phyloP scores from a whole-genome alignment of 2,797 vertebrate genomes.

The Anisognathus igniventris region DNA sequence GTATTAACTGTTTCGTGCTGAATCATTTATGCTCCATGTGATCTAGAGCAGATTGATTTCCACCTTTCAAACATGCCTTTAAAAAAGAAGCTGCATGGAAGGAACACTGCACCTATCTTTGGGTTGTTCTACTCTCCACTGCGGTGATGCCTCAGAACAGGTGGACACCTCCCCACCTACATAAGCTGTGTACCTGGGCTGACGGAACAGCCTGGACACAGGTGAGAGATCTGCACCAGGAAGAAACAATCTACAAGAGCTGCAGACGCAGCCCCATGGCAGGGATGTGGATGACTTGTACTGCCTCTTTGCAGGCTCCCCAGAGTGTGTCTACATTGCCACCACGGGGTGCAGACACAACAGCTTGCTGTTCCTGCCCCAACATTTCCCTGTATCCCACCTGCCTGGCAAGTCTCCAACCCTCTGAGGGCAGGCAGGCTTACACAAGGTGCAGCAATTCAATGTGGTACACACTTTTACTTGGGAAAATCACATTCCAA shows the following conservation, averaged over 20 bases:
- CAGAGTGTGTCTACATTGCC: too few species aligned
- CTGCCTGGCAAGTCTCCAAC: not conserved
- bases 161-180: not conserved
- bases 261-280: accelerated
- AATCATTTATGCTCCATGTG: not conserved
- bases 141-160: not conserved
- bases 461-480: not conserved
- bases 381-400: not conserved
- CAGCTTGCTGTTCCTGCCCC: not conserved
- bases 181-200: not conserved
- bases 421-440: not conserved
- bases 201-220: not conserved
- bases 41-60: not conserved
- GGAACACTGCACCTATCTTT: not conserved
- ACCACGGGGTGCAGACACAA: not conserved
- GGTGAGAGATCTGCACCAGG: not conserved
- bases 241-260: not conserved
- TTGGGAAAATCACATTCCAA: not conserved
- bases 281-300: not conserved
- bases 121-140: not conserved
- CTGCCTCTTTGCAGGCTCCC: not conserved
- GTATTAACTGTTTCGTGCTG: not conserved
- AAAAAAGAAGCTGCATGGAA: not conserved
- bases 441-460: not conserved
- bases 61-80: not conserved